A percentile compares a stretch with the other conserved stretches of the same genome.
Evolutionary conservation across 1,140 invertebrate genomes (phyloP).

Genomic region (Tribolium madens): DNA sequence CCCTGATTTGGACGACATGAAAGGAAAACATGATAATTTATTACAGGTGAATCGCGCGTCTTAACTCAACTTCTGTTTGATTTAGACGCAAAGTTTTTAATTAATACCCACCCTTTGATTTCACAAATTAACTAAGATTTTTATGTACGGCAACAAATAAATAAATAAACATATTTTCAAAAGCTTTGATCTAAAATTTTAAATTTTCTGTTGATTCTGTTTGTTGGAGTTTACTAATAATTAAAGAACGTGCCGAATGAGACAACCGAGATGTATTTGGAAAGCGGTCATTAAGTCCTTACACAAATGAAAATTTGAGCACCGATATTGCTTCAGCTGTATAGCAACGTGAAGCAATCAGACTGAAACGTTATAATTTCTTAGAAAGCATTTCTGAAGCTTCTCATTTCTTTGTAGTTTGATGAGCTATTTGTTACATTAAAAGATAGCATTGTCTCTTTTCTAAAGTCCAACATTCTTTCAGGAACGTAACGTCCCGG

Average conservation of each 20-base stretch:
- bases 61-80: not conserved
- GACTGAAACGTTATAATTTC: constrained; percentile 34
- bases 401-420: constrained; percentile 27
- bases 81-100: constrained; percentile 1
- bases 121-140: not conserved
- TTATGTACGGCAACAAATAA: not conserved
- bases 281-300: not conserved
- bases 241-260: too few relatives aligned
- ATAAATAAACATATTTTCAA: too few relatives aligned
- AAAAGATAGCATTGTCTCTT: constrained; percentile 27
- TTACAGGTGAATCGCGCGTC: not conserved
- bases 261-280: not conserved
- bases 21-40: not conserved
- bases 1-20: not conserved
- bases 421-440: constrained; percentile 39
- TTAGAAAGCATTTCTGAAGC: constrained; percentile 34
- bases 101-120: not conserved
- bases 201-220: not conserved
- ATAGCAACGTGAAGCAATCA: constrained; percentile 15
- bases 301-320: not conserved
- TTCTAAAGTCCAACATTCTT: constrained; percentile 12
- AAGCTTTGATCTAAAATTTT: not conserved
- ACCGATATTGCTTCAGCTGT: not conserved
- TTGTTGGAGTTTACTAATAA: too few relatives aligned
- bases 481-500: not conserved